Conservation (phyloP, 2,797 vertebrate genomes). For the Parotocinclus haroldoi region DNA sequence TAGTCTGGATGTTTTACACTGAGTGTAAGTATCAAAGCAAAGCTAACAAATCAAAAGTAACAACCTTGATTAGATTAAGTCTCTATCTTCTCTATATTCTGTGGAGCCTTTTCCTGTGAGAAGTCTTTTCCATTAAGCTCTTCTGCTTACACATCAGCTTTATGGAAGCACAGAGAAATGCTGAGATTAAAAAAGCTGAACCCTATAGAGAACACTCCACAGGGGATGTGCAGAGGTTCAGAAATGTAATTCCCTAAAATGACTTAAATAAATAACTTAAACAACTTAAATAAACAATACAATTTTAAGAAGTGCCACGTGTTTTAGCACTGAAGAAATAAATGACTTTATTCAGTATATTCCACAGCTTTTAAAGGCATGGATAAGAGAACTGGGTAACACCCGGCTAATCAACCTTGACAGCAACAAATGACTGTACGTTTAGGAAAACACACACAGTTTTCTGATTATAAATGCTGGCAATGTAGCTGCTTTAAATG, state of each 20-base stretch:
- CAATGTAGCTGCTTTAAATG: background rate
- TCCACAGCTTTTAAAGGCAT: background rate
- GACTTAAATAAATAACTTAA: no score
- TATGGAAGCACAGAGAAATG: background rate
- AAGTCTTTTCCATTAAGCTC: no score
- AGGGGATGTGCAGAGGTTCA: background rate
- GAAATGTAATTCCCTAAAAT: constrained; percentile 6
- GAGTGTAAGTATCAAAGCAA: no score
- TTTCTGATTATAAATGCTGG: background rate
- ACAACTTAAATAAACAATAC: no score
- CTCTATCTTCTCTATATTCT: no score
- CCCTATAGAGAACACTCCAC: background rate
- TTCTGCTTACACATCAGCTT: background rate
- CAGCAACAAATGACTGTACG: background rate
- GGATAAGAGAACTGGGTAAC: background rate
- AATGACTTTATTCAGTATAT: background rate
- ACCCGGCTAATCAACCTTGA: background rate
- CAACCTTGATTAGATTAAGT: no score
- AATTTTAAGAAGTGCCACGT: constrained; percentile 2
- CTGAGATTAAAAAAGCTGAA: constrained; percentile 3
- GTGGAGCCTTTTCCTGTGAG: no score
- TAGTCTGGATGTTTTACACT: no score
- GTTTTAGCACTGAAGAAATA: background rate
- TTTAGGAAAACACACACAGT: background rate
- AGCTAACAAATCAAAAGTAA: no score